Base-by-base conservation (phyloP, 2,888 invertebrate genomes). In the Xylota sylvarum region DNA sequence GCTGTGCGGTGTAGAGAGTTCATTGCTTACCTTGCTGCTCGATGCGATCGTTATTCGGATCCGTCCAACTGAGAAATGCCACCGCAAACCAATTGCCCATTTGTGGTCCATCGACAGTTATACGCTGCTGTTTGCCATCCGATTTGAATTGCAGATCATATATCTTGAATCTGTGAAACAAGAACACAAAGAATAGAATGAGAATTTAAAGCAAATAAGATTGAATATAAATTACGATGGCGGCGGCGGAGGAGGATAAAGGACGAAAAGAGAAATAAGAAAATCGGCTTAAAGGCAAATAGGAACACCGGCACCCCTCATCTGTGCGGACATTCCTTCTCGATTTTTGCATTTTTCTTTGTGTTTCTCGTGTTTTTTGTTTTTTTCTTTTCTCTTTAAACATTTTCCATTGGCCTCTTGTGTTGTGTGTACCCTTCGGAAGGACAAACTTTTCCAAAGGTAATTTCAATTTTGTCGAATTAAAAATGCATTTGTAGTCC, bases 41-140 rank as follows among this genome's bases (percentile, higher is more conserved):
- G 87, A 97, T 96, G 86, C 95, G 94, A 89, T 95, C 95, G 27
- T 93, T 93, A 87, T 95, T 94, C 2, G 96, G 96, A 93, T 96
- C 95, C 60, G 94, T 94, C 95, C 96, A 97, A 73, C 95, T 94
- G 83, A 96, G 94, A 91, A 97, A 97, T 6, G 96, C 95, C 70
- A 96, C 94, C 0, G 95, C 96, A 93, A 95, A 97, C 96, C 97
- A 97, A 89, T 95, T 95, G 0, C 97, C 97, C 0, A 96, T 94
- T 72, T 94, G 93, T 0, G 96, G 96, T 80, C 95, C 95, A 30
- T 93, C 92, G 85, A 96, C 94, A 67, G 93, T 93, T 74, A 95
- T 94, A 37, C 94, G 94, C 58, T 93, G 93, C 89, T 94, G 94
- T 67, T 92, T 93, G 27, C 94, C 94, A 89, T 96, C 94, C 0